Evolutionary conservation across 2,888 invertebrate species (phyloP).

Genomic region (Drosophila mimica): DNA sequence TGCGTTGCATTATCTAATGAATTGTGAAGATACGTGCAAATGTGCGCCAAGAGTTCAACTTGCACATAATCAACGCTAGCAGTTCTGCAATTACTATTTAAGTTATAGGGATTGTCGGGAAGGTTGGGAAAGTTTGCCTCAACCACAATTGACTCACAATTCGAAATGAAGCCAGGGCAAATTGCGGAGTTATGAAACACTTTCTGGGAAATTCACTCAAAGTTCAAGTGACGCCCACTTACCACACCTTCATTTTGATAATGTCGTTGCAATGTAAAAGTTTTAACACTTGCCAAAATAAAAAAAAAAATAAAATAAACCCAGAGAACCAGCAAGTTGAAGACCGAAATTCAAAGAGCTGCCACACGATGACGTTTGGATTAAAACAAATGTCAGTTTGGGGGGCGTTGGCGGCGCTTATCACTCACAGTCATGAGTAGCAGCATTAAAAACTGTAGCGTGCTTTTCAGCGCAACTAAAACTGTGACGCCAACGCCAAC

Average conservation of each 20-base stretch:
- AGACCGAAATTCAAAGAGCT: conserved; percentile 42
- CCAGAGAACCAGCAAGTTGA: background rate
- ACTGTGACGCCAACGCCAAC: conserved; percentile 47
- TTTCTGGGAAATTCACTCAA: conserved; percentile 24
- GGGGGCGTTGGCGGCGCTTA: conserved; percentile 51
- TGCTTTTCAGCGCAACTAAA: conserved; percentile 74
- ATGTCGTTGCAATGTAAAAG: conserved; percentile 66
- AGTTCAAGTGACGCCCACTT: conserved; percentile 2
- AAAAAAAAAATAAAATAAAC: background rate
- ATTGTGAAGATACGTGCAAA: conserved; percentile 25
- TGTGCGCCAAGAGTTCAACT: conserved; percentile 8
- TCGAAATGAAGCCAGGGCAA: conserved; percentile 1
- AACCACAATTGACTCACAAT: background rate
- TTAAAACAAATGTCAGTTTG: conserved; percentile 76
- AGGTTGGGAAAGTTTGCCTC: background rate
- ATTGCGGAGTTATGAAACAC: background rate
- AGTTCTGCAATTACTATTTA: conserved; percentile 10
- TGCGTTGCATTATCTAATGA: conserved; percentile 61
- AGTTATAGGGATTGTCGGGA: background rate
- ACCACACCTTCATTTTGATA: conserved; percentile 53
- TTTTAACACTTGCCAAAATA: conserved; percentile 52
- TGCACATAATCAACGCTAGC: conserved; percentile 23
- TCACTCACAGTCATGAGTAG: conserved; percentile 63
- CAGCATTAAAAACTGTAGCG: conserved; percentile 72
- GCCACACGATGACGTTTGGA: conserved; percentile 72